These are phyloP conservation scores for Sebastes matsubarae DNA, from an alignment of 2,797 vertebrate species.

Conservation along the genomic window DNA sequence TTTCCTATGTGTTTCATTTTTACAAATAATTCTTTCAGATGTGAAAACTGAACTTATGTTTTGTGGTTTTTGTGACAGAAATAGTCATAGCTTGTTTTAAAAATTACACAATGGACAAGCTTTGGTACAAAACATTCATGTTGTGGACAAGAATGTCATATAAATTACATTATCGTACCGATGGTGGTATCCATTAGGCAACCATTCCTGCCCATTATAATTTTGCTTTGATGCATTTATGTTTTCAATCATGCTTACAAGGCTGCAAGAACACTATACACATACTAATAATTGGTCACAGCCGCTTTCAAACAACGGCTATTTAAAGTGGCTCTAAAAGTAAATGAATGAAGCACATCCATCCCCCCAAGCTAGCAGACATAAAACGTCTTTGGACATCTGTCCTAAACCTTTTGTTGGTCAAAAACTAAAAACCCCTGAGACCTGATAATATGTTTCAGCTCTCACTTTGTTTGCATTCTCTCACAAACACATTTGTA, in stretches of 20 bases:
- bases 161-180: background rate
- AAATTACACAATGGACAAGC: background rate
- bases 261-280: background rate
- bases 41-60: background rate
- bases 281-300: constrained; percentile 1
- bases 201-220: background rate
- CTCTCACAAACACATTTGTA: background rate
- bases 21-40: background rate
- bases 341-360: background rate
- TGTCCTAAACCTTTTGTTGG: constrained; percentile 5
- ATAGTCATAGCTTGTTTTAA: background rate
- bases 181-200: background rate
- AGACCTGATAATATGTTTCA: background rate
- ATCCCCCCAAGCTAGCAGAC: background rate
- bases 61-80: background rate
- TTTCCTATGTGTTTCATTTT: background rate
- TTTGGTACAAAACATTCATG: background rate
- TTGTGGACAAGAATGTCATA: background rate
- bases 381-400: constrained; percentile 27
- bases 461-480: background rate
- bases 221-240: constrained; percentile 1
- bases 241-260: constrained; percentile 9
- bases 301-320: background rate
- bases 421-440: background rate
- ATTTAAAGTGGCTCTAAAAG: background rate